Evolutionary conservation across 2,888 invertebrate genomes (phyloP).

Genomic region (Cosmopolites sordidus): DNA sequence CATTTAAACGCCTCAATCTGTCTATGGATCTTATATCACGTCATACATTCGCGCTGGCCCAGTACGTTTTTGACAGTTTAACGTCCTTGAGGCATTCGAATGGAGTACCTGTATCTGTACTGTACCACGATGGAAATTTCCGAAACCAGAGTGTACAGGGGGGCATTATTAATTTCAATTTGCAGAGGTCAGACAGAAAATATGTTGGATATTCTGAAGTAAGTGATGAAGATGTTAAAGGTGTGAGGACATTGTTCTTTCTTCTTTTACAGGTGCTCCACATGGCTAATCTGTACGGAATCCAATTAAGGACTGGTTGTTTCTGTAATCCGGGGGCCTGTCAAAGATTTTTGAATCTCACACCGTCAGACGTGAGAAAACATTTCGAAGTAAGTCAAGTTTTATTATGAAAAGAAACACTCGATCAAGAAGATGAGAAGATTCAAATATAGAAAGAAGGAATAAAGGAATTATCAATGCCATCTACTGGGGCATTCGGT

Average conservation of each 20-base stretch:
- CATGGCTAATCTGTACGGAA: slow-evolving; percentile 80
- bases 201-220: slow-evolving; percentile 89
- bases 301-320: slow-evolving; percentile 88
- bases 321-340: slow-evolving; percentile 97
- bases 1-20: slow-evolving; percentile 62
- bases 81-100: slow-evolving; percentile 65
- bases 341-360: slow-evolving; percentile 69
- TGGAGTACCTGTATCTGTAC: slow-evolving; percentile 60
- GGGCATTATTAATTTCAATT: slow-evolving; percentile 83
- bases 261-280: slow-evolving; percentile 87
- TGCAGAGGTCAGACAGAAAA: slow-evolving; percentile 69
- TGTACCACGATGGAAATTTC: slow-evolving; percentile 74
- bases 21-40: slow-evolving; percentile 61
- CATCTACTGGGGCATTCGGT: too few species aligned
- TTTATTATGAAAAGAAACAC: too few species aligned
- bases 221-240: slow-evolving; percentile 27
- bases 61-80: slow-evolving; percentile 65
- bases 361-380: slow-evolving; percentile 64
- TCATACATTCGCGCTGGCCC: slow-evolving; percentile 74
- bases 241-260: too few species aligned
- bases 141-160: slow-evolving; percentile 66
- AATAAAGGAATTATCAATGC: too few species aligned
- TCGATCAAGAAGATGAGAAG: too few species aligned
- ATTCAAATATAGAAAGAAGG: too few species aligned
- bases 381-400: slow-evolving; percentile 69